Conservation (phyloP, 1,140 invertebrate genomes). For the Drosophila cardini region DNA sequence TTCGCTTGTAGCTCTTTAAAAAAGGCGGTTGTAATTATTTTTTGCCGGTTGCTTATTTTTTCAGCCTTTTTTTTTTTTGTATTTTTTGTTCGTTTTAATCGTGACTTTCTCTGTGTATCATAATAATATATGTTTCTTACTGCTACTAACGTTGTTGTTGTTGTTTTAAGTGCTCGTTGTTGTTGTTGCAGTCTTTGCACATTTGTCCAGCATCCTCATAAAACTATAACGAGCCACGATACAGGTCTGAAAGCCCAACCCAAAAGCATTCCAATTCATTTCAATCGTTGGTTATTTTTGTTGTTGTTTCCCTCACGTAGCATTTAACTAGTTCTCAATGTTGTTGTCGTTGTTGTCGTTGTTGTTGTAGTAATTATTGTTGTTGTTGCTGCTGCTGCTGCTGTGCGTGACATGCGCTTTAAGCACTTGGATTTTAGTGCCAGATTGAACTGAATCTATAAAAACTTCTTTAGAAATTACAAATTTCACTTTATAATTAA, state of each 20-base stretch:
- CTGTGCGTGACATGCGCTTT: slow-evolving; percentile 40
- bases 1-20: slow-evolving; percentile 21
- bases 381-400: slow-evolving; percentile 9
- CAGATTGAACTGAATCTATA: slow-evolving; percentile 5
- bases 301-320: slow-evolving; percentile 28
- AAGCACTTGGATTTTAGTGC: slow-evolving; percentile 22
- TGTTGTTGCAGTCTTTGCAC: slow-evolving; percentile 16
- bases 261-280: slow-evolving; percentile 16
- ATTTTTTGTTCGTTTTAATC: slow-evolving; percentile 15
- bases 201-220: slow-evolving; percentile 36
- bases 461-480: slow-evolving; percentile 2
- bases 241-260: slow-evolving; percentile 4
- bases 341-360: slow-evolving; percentile 8
- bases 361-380: not conserved
- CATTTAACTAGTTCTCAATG: slow-evolving; percentile 34
- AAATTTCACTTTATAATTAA: slow-evolving; percentile 5
- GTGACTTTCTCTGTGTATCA: slow-evolving; percentile 49
- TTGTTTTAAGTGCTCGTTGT: not conserved
- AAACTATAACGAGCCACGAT: slow-evolving; percentile 23
- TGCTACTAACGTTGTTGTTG: not conserved
- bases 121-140: slow-evolving; percentile 31
- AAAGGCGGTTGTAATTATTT: slow-evolving; percentile 45
- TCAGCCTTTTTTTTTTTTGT: no score
- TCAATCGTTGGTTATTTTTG: slow-evolving; percentile 8
- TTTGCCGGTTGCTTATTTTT: slow-evolving; percentile 19